These are phyloP conservation scores for Gadopsis bispinosus DNA, from an alignment of 2,797 vertebrate species.

Conservation along the genomic window DNA sequence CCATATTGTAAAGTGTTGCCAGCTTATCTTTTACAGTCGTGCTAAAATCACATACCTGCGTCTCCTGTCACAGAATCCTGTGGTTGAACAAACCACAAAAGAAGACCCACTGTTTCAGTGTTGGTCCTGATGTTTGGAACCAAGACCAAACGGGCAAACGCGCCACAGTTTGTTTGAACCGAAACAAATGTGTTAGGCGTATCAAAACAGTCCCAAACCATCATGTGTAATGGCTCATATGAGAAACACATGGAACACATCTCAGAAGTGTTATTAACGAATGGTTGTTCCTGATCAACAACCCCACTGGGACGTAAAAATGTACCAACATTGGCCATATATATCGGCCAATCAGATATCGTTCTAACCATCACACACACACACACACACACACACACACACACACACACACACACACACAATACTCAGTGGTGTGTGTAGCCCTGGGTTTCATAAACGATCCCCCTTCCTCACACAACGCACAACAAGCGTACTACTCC, in stretches of 20 bases:
- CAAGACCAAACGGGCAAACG: not conserved
- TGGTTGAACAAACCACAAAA: too few relatives aligned
- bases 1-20: too few relatives aligned
- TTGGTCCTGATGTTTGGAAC: too few relatives aligned
- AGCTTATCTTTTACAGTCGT: too few relatives aligned
- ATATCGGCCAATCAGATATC: constrained; percentile 19
- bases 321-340: not conserved
- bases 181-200: not conserved
- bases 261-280: not conserved
- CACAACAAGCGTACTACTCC: constrained; percentile 39
- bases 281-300: not conserved
- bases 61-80: too few relatives aligned
- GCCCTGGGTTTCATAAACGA: constrained; percentile 58
- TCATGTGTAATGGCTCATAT: not conserved
- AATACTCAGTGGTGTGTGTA: constrained; percentile 60
- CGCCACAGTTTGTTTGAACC: not conserved
- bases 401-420: not conserved
- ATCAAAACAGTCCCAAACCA: not conserved
- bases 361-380: not conserved
- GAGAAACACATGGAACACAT: not conserved
- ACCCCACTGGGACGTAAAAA: not conserved
- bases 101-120: too few relatives aligned
- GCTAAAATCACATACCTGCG: too few relatives aligned
- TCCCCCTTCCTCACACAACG: constrained; percentile 39
- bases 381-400: not conserved